Evolutionary conservation across 2,888 invertebrate genomes (phyloP).

Genomic region (Aethes cnicana): DNA sequence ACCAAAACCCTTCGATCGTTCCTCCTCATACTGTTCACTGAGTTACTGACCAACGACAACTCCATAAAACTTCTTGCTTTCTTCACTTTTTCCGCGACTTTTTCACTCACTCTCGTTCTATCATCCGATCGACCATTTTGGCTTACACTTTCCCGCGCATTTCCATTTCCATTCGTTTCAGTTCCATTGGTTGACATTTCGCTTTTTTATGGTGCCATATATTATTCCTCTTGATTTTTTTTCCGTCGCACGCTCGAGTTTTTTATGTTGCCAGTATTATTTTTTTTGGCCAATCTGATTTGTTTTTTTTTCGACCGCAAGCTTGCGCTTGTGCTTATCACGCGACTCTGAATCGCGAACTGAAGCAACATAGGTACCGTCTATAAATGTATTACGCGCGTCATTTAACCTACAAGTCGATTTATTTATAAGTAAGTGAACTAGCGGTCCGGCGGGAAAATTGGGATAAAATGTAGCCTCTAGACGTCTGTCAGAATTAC

Average conservation of each 20-base stretch:
- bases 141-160: constrained; percentile 34
- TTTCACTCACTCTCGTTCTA: constrained; percentile 35
- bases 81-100: constrained; percentile 48
- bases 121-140: constrained; percentile 27
- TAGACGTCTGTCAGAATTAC: too few relatives aligned
- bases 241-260: too few relatives aligned
- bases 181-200: constrained; percentile 31
- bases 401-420: constrained; percentile 14
- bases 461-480: neutral
- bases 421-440: constrained; percentile 5
- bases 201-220: too few relatives aligned
- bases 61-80: constrained; percentile 53
- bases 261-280: constrained; percentile 5
- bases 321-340: constrained; percentile 11
- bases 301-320: neutral
- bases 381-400: constrained; percentile 11
- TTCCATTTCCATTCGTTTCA: constrained; percentile 27
- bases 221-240: too few relatives aligned
- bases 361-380: constrained; percentile 21
- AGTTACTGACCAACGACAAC: constrained; percentile 37
- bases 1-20: constrained; percentile 89
- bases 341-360: constrained; percentile 22
- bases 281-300: too few relatives aligned
- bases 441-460: too few relatives aligned
- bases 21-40: constrained; percentile 44